phyloP scores from a whole-genome alignment of 2,797 vertebrate species.

The Lepilemur ruficaudatus region DNA sequence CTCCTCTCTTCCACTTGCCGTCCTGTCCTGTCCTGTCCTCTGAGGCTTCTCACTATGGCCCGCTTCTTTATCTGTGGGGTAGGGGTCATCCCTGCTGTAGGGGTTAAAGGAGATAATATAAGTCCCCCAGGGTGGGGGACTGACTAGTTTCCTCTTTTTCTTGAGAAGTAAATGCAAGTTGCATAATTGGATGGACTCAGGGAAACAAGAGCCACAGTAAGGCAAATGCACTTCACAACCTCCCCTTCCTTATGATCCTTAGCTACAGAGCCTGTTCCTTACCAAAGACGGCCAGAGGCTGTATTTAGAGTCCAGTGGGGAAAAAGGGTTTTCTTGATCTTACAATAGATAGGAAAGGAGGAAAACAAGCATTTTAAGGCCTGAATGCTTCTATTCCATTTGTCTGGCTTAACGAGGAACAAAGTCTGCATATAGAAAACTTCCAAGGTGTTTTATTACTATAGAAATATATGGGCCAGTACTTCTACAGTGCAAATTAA shows the following conservation, averaged over 20 bases:
- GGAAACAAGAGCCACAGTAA: neutral
- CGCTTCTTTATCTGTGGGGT: too few relatives aligned
- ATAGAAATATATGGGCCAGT: neutral
- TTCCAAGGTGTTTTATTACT: neutral
- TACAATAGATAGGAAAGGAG: neutral
- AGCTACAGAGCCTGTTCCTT: neutral
- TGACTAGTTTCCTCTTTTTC: neutral
- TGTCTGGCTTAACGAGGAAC: neutral
- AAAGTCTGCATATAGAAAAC: neutral
- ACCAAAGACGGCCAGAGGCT: neutral
- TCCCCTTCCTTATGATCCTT: neutral
- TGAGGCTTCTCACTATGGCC: neutral
- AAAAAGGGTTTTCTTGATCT: neutral
- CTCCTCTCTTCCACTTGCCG: neutral
- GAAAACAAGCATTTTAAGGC: neutral
- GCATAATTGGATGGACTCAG: neutral
- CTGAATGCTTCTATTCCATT: neutral
- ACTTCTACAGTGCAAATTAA: neutral
- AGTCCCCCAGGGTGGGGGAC: neutral
- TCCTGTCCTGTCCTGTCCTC: neutral
- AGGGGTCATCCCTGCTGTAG: rapidly evolving
- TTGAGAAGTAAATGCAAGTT: neutral
- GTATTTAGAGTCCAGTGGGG: neutral
- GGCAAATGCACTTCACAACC: neutral
- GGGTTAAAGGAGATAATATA: neutral